phyloP scores from a whole-genome alignment of 2,888 invertebrate genomes.

The Drosophila paramelanica region DNA sequence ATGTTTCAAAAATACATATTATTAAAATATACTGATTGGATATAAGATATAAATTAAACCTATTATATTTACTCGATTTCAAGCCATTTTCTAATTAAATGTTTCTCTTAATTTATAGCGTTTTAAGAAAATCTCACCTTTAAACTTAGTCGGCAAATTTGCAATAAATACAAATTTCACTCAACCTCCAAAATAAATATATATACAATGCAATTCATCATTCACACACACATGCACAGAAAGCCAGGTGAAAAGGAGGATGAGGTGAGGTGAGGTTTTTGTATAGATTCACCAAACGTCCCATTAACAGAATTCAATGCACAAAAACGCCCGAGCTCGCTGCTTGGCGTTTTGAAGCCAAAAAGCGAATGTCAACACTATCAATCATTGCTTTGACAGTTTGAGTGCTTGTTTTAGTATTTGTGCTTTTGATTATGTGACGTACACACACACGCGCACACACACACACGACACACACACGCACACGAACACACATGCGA shows the following conservation, averaged over 20 bases:
- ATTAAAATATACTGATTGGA: too few relatives aligned
- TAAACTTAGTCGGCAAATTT: slow-evolving; percentile 50
- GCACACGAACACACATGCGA: slow-evolving; percentile 4
- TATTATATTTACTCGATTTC: not conserved
- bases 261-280: slow-evolving; percentile 9
- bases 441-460: slow-evolving; percentile 33
- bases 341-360: slow-evolving; percentile 67
- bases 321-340: slow-evolving; percentile 56
- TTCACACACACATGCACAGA: slow-evolving; percentile 40
- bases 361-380: slow-evolving; percentile 81
- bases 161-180: slow-evolving; percentile 66
- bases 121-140: slow-evolving; percentile 52
- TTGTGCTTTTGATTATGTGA: slow-evolving; percentile 81
- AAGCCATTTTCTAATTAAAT: not conserved
- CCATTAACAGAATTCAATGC: slow-evolving; percentile 79
- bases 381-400: slow-evolving; percentile 81
- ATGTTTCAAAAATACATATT: too few relatives aligned
- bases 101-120: not conserved
- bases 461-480: slow-evolving; percentile 19
- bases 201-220: slow-evolving; percentile 74
- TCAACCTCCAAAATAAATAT: slow-evolving; percentile 47
- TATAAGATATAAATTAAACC: too few relatives aligned
- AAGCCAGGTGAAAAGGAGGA: slow-evolving; percentile 2
- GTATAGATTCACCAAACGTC: slow-evolving; percentile 54
- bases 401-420: slow-evolving; percentile 81